phyloP scores from a whole-genome alignment of 2,113 vertebrate genomes.

The Athene cunicularia region DNA sequence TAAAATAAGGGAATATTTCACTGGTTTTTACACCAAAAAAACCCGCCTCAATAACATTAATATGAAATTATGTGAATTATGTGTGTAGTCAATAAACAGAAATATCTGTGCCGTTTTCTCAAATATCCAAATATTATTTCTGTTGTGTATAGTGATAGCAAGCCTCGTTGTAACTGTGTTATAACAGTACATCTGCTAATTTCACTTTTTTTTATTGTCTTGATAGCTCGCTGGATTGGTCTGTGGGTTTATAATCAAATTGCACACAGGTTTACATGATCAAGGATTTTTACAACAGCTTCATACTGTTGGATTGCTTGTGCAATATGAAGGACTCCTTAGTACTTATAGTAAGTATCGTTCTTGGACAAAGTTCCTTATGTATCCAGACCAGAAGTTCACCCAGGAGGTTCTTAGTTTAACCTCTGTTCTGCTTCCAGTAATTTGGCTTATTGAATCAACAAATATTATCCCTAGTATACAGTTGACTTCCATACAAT shows the following conservation, averaged over 20 bases:
- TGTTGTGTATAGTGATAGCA: neutral
- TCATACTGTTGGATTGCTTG: slow-evolving; percentile 88
- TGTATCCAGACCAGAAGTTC: neutral
- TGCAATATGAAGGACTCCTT: slow-evolving; percentile 96
- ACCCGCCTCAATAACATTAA: neutral
- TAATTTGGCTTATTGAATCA: neutral
- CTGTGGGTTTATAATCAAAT: slow-evolving; percentile 92
- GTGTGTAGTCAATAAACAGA: neutral
- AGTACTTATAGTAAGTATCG: slow-evolving; percentile 94
- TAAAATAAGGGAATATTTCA: neutral
- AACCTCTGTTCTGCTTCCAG: neutral
- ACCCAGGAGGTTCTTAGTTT: neutral
- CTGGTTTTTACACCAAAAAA: neutral
- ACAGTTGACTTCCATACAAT: neutral
- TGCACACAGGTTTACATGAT: slow-evolving; percentile 89
- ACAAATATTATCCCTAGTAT: neutral
- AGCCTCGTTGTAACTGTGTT: neutral
- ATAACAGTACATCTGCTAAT: neutral
- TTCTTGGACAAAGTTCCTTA: neutral
- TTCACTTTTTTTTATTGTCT: neutral
- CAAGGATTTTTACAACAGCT: slow-evolving; percentile 92
- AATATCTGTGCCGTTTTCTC: neutral
- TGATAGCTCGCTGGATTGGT: slow-evolving; percentile 89
- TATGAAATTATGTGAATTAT: neutral
- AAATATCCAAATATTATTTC: neutral